These are phyloP conservation scores for Geopemphigus sp. DNA, from an alignment of 1,140 invertebrate species.

Conservation along the genomic window DNA sequence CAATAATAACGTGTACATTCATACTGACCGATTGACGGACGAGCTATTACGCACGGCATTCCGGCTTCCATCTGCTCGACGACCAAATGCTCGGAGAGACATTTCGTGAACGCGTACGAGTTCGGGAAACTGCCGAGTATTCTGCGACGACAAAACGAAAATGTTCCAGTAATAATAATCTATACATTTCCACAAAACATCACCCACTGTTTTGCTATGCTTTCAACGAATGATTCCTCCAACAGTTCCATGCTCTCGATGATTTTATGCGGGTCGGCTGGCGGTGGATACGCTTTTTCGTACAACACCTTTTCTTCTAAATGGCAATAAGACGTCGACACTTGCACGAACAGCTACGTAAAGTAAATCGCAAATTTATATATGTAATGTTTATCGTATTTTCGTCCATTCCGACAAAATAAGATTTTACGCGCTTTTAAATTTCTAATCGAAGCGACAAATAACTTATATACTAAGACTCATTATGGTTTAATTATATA, in stretches of 20 bases:
- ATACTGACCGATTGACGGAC: slow-evolving; percentile 84
- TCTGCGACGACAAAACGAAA: slow-evolving; percentile 56
- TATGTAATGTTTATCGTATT: background rate
- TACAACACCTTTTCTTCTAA: slow-evolving; percentile 64
- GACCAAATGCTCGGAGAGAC: slow-evolving; percentile 77
- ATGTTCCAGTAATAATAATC: background rate
- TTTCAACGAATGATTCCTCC: slow-evolving; percentile 72
- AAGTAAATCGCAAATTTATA: background rate
- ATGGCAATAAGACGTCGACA: slow-evolving; percentile 68
- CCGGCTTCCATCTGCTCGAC: slow-evolving; percentile 67
- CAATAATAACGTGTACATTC: too few relatives aligned
- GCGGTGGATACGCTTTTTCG: slow-evolving; percentile 78
- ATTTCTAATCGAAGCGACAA: too few relatives aligned
- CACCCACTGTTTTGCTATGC: slow-evolving; percentile 68
- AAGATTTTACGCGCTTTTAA: slow-evolving; percentile 55
- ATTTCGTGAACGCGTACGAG: slow-evolving; percentile 90
- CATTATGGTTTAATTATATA: too few relatives aligned
- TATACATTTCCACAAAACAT: too few relatives aligned
- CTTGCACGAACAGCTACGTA: slow-evolving; percentile 60
- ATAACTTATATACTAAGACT: too few relatives aligned
- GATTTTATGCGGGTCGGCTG: slow-evolving; percentile 82
- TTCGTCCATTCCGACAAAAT: slow-evolving; percentile 69
- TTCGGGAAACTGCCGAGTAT: slow-evolving; percentile 81
- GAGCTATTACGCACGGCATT: slow-evolving; percentile 80
- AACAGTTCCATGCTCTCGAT: slow-evolving; percentile 87